Base-by-base conservation (phyloP, 2,797 vertebrate species). In the Yasuhikotakia modesta region DNA sequence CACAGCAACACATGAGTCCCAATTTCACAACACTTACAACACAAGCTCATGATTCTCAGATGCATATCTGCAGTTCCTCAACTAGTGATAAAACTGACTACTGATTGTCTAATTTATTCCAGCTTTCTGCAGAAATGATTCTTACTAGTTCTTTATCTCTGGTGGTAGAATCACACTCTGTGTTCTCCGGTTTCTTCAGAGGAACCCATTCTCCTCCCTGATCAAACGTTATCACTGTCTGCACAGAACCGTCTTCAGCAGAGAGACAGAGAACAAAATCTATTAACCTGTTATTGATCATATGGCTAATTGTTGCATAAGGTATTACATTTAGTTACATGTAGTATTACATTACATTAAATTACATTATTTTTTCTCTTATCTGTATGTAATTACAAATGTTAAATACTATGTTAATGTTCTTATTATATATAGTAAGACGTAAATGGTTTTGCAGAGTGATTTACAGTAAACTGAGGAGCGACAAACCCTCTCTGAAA, bases 221-320 rank as follows among this genome's bases (percentile, higher is more conserved):
- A 87, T 99, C 95, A 72, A 96, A 98, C 12, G 96, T 95, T 86
- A 97, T 95, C 78, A 97, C 95, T 0, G 95, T 95, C 89, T 95
- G 94, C 86, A 97, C 95, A 0, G 95, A 95, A 74, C 87, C 92
- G 87, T 97, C 97, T 98, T 88, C 27, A 78, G 72, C 32, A 21
- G 63, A 78, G 35, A 82, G 17, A 24, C 11, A 22, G 11, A 4
- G 17, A 83, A 21, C 12, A 30, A 75, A 43, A 43, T 57, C 13
- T 35, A 35, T 14, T 21, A 7, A 35, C 4, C 12, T 60, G 5
- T 32, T 11, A 11, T 61, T 50, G 3, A n/a, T 60, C 21, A 27
- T 72, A 2, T 13, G 22, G 11, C 13, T 39, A 57, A 22, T 5
- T 24, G 19, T 22, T 55, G 5, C 39, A 43, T 43, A 43, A 43